These are phyloP conservation scores for Lepidochitona cinerea DNA, from an alignment of 2,888 invertebrate genomes.

Conservation along the genomic window DNA sequence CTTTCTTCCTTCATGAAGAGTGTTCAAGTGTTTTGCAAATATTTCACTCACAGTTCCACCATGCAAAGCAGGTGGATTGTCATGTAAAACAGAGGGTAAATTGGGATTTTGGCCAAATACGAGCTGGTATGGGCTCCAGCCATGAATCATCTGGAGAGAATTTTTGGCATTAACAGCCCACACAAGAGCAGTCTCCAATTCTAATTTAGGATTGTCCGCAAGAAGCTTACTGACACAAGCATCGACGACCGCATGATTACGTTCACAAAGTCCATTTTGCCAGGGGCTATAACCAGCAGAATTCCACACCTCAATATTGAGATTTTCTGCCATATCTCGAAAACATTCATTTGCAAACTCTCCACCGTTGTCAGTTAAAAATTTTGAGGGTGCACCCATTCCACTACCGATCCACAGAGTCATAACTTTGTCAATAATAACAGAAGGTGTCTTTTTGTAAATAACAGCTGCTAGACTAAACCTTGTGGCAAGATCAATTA, in stretches of 20 bases:
- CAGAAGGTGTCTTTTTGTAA: constrained; percentile 19
- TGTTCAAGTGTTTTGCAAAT: constrained; percentile 28
- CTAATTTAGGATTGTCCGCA: background rate
- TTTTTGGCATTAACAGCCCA: constrained; percentile 12
- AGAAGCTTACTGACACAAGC: constrained; percentile 5
- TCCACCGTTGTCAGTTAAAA: constrained; percentile 25
- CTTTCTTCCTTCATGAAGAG: constrained; percentile 19
- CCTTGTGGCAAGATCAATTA: constrained; percentile 26
- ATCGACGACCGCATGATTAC: constrained; percentile 15
- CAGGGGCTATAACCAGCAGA: no score
- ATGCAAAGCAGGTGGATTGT: constrained; percentile 14
- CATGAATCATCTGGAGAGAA: constrained; percentile 10
- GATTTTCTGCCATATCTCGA: constrained; percentile 24
- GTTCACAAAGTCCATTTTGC: no score
- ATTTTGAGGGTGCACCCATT: constrained; percentile 14
- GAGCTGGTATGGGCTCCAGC: constrained; percentile 20
- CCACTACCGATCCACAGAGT: constrained; percentile 24
- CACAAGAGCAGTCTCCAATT: constrained; percentile 4
- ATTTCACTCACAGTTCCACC: constrained; percentile 16
- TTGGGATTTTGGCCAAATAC: constrained; percentile 21
- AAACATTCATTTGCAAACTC: constrained; percentile 30
- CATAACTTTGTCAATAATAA: constrained; percentile 18
- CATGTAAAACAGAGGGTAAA: constrained; percentile 14
- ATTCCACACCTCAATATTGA: no score
- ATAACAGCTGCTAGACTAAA: constrained; percentile 25